Base-by-base conservation (phyloP, 2,113 vertebrate genomes). In the Meriones unguiculatus region DNA sequence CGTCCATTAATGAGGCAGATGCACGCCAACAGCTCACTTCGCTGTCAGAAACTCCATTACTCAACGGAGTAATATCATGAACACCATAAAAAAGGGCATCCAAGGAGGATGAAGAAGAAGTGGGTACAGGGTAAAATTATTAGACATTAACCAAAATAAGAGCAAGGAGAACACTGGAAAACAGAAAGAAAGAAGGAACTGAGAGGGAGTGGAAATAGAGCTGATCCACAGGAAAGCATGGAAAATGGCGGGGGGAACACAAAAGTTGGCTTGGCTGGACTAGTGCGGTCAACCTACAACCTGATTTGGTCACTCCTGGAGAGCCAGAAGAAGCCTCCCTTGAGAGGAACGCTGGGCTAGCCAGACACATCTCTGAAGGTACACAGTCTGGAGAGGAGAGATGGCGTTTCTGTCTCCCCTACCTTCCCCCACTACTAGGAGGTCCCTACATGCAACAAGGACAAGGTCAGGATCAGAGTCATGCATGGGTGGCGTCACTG, bases 121-220 rank as follows among this genome's bases (percentile, higher is more conserved):
- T 35, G 20, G 35, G 84, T 52, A 62, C 6, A 3, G n/a, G 67
- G 62, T 70, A 24, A 90, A 50, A 76, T 67, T 41, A 92, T 81
- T 87, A 94, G 95, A 64, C 67, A 80, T 87, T 87, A 97, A 88
- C 94, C 75, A 77, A 93, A 78, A 28, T 59, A n/a, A 54, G n/a
- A 87, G 54, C 24, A 65, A 97, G n/a, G 65, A 89, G 69, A 38
- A 38, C 25, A 35, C 80, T 38, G 28, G 52, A 77, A 85, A 95
- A 41, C 5, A 73, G 50, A 62, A 41, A 76, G 25, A 30, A 2
- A 81, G 59, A 32, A 9, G 35, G 15, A 15, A 8, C 18, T 7
- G 17, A 28, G 69, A 59, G 30, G 46, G 35, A 24, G 20, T 0
- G 5, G 64, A 59, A 35, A 22, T 22, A 9, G 35, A 24, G 82